Conservation (phyloP, 1,140 invertebrate species). For the Trypoxylus dichotomus region DNA sequence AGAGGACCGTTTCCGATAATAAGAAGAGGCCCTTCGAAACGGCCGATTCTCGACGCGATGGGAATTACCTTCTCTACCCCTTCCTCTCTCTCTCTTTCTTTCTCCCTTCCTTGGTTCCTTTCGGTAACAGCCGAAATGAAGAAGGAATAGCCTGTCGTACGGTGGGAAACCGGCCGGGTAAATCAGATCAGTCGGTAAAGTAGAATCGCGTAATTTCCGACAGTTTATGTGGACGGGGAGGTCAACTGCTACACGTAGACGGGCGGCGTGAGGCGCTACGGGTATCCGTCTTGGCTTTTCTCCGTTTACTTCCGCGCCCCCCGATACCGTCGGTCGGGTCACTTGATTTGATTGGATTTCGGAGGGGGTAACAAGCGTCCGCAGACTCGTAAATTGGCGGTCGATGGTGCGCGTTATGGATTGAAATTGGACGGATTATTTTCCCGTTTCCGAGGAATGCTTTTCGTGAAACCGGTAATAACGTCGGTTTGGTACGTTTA, state of each 20-base stretch:
- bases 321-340: not conserved
- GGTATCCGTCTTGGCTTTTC: not conserved
- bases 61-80: not conserved
- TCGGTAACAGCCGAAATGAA: too few relatives aligned
- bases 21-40: not conserved
- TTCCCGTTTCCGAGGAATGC: not conserved
- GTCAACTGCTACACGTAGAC: not conserved
- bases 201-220: conserved; percentile 28
- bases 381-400: conserved; percentile 27
- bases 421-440: conserved; percentile 30
- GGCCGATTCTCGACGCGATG: not conserved
- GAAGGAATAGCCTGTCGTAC: not conserved
- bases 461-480: not conserved
- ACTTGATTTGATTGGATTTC: conserved; percentile 26
- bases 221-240: conserved; percentile 24
- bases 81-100: not conserved
- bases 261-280: too few relatives aligned
- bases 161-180: not conserved
- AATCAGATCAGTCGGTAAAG: conserved; percentile 27
- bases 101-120: not conserved
- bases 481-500: not conserved
- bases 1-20: not conserved
- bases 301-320: not conserved
- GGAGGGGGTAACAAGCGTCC: conserved; percentile 18
- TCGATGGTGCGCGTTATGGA: conserved; percentile 25